These are phyloP conservation scores for Acrocera orbiculus DNA, from an alignment of 2,888 invertebrate genomes.

Conservation along the genomic window DNA sequence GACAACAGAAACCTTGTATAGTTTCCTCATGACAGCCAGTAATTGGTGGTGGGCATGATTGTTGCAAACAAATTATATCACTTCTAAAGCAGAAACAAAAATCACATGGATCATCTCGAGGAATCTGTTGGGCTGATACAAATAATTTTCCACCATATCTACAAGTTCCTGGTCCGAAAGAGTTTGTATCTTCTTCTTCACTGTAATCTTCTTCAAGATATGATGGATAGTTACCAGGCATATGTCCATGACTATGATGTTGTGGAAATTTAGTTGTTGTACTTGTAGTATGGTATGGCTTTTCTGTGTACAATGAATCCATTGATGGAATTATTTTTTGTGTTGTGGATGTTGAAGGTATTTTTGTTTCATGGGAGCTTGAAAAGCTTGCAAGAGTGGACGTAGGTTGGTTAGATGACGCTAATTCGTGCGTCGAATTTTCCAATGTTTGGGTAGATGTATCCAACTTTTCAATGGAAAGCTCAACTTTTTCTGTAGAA, in stretches of 20 bases:
- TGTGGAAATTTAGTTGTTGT: conserved; percentile 4
- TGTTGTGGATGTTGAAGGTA: neutral
- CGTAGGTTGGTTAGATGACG: no score
- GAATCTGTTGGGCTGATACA: conserved; percentile 88
- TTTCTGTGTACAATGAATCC: neutral
- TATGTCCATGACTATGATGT: conserved; percentile 7
- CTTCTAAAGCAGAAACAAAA: conserved; percentile 95
- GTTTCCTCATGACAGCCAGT: conserved; percentile 82
- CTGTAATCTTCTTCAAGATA: conserved; percentile 43
- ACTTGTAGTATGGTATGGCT: neutral
- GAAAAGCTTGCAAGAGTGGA: no score
- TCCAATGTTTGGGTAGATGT: neutral
- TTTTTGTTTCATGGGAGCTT: no score
- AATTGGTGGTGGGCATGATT: conserved; percentile 88
- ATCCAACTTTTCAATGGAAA: neutral
- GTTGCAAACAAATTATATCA: conserved; percentile 86
- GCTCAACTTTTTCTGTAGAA: neutral
- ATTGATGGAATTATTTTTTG: conserved; percentile 5
- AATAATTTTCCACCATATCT: conserved; percentile 83
- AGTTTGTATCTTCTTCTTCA: conserved; percentile 50
- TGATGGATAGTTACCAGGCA: conserved; percentile 23
- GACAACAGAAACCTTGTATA: conserved; percentile 87
- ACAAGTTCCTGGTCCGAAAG: conserved; percentile 77
- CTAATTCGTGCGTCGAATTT: neutral
- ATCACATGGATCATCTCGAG: conserved; percentile 84